Percentiles rank a stretch among this genome's conserved stretches.
These are phyloP conservation scores for Oryzias celebensis DNA, from an alignment of 2,113 vertebrate genomes.

Conservation along the genomic window DNA sequence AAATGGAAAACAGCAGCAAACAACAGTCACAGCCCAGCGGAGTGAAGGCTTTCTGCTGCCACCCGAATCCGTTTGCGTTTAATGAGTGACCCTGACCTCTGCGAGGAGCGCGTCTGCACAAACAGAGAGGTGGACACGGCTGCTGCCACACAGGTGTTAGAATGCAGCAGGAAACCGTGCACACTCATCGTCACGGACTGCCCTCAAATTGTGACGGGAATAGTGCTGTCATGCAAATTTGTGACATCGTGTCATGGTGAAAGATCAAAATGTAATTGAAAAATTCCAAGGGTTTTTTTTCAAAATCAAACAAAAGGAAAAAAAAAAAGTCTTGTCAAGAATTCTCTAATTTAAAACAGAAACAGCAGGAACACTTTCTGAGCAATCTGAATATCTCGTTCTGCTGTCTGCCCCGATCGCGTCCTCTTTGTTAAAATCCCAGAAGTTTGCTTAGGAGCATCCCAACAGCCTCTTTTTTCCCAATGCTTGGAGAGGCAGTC, in stretches of 20 bases:
- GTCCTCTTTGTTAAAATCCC: too few relatives aligned
- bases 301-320: too few relatives aligned
- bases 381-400: too few relatives aligned
- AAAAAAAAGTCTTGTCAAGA: too few relatives aligned
- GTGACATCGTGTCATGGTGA: too few relatives aligned
- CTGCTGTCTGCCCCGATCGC: too few relatives aligned
- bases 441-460: too few relatives aligned
- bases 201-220: slow-evolving; percentile 20
- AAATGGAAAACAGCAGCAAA: slow-evolving; percentile 35
- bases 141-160: slow-evolving; percentile 24
- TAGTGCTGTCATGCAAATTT: slow-evolving; percentile 25
- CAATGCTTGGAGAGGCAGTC: too few relatives aligned
- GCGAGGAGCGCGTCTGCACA: neutral
- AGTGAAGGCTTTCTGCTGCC: neutral
- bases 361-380: too few relatives aligned
- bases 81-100: neutral
- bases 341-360: too few relatives aligned
- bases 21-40: neutral
- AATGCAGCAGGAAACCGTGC: slow-evolving; percentile 25
- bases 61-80: neutral
- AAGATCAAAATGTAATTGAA: neutral
- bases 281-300: too few relatives aligned
- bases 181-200: neutral
- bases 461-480: too few relatives aligned
- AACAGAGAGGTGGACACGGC: neutral